Base-by-base conservation (phyloP, 2,888 invertebrate species). In the Trypoxylon attenuatum region DNA sequence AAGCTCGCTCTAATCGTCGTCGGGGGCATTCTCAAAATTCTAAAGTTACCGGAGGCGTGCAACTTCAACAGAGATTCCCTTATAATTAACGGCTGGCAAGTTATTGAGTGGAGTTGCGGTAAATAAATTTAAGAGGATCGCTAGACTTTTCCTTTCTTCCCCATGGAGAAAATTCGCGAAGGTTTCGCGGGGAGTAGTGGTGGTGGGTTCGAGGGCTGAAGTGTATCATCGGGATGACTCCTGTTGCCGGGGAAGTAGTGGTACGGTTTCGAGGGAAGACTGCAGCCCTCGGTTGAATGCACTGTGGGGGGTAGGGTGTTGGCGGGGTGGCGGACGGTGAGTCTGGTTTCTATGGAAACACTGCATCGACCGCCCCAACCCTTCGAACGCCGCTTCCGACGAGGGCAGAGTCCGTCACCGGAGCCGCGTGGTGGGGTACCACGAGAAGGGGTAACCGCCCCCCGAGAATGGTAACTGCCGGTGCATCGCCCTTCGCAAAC, bases 291-390 rank as follows among this genome's bases (percentile, higher is more conserved):
- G 81, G 85, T 85, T 83, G 84, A 84, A 84, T 84, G 84, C 84
- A 88, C 84, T 87, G 87, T 85, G 78, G 79, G 87, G 88, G 87
- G n/a, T n/a, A n/a, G n/a, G n/a, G n/a, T n/a, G n/a, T n/a, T n/a
- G n/a, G n/a, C n/a, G 87, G 89, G 89, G 89, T 89, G 89, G 90
- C 89, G 89, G 89, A 87, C 86, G 88, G 88, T 87, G 84, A 84
- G 86, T 84, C 85, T 88, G 87, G 89, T 89, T 88, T 85, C 88
- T 87, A 87, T 86, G 86, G 88, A 80, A 87, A 89, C 88, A 87
- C 87, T 88, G 88, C 89, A 89, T 89, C 89, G 88, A 88, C 84
- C 89, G 86, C 86, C 87, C 85, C 87, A 86, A 79, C 79, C 83
- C 79, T 78, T 74, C 68, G 72, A 77, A 75, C 77, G 70, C 71